Evolutionary conservation across 2,888 invertebrate species (phyloP).

Genomic region (Sphaeridia pumilis): DNA sequence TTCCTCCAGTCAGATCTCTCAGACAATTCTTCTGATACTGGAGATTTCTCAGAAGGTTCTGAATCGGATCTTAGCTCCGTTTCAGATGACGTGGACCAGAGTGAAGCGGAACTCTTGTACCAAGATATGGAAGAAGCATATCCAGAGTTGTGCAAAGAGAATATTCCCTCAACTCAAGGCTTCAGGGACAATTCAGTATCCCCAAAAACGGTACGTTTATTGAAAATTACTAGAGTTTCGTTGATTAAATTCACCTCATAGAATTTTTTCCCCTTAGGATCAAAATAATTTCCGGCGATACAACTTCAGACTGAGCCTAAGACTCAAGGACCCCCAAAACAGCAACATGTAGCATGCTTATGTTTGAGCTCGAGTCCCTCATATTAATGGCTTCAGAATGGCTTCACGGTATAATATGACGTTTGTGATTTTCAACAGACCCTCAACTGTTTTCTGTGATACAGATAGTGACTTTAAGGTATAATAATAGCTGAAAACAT

Average conservation of each 20-base stretch:
- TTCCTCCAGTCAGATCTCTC: too few species aligned
- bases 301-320: too few species aligned
- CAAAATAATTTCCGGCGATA: neutral
- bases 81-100: conserved; percentile 5
- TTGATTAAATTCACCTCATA: too few species aligned
- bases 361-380: too few species aligned
- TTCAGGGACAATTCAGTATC: neutral
- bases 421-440: too few species aligned
- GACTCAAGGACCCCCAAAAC: too few species aligned
- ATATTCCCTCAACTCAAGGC: conserved; percentile 1
- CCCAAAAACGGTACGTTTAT: conserved; percentile 11
- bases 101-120: neutral
- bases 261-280: neutral
- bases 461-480: too few species aligned
- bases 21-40: neutral
- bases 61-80: conserved; percentile 4
- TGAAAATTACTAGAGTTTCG: neutral
- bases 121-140: neutral
- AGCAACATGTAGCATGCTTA: too few species aligned
- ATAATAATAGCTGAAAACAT: too few species aligned
- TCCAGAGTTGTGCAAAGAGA: conserved; percentile 10
- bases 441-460: too few species aligned
- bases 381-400: too few species aligned
- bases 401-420: too few species aligned
- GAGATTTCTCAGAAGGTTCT: conserved; percentile 2